Evolutionary conservation across 2,113 vertebrate species (phyloP).

Genomic region (Fregata magnificens): DNA sequence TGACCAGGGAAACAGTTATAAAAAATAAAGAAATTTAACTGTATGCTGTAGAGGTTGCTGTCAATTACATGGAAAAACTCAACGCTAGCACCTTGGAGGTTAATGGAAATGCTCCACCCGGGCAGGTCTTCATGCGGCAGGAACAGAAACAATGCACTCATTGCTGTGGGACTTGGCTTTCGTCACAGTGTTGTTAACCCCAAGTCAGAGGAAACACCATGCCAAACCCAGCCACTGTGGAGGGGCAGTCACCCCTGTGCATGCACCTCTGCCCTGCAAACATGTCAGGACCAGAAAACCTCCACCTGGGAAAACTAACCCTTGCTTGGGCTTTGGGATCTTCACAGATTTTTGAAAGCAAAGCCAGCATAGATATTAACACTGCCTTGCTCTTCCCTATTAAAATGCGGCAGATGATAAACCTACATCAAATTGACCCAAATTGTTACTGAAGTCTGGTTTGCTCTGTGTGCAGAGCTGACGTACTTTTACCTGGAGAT

Average conservation of each 20-base stretch:
- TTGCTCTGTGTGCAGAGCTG: background rate
- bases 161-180: background rate
- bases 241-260: background rate
- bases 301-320: background rate
- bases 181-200: background rate
- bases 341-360: background rate
- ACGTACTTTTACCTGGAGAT: background rate
- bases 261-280: background rate
- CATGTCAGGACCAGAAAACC: background rate
- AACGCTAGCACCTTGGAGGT: background rate
- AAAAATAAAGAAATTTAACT: background rate
- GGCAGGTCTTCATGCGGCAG: background rate
- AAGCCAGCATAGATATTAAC: background rate
- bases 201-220: background rate
- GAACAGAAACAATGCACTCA: accelerated
- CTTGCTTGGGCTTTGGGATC: background rate
- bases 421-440: accelerated
- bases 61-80: background rate
- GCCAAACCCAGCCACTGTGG: accelerated
- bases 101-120: background rate
- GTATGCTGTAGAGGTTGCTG: background rate
- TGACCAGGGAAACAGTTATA: background rate
- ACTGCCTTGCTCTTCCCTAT: background rate
- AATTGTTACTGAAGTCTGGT: background rate
- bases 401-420: background rate